Conservation (phyloP, 2,888 invertebrate species). For the Lithophane socia region DNA sequence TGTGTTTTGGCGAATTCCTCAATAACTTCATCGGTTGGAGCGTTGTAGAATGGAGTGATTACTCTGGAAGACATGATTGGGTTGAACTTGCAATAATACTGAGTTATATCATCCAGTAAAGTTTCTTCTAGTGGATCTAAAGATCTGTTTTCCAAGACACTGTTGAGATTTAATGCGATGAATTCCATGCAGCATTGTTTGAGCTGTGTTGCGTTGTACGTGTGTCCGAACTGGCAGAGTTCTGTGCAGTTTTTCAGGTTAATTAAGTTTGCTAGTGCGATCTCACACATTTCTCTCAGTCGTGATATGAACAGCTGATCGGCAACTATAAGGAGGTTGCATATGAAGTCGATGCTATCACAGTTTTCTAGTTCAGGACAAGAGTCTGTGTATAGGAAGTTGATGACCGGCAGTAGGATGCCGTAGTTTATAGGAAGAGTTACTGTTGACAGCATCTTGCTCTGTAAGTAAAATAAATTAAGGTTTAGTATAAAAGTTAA, state of each 20-base stretch:
- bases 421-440: conserved; percentile 91
- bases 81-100: conserved; percentile 92
- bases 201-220: conserved; percentile 94
- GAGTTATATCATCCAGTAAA: conserved; percentile 92
- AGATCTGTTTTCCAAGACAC: conserved; percentile 92
- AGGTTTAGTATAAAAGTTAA: neutral
- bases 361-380: conserved; percentile 90
- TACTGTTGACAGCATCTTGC: conserved; percentile 86
- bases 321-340: conserved; percentile 94
- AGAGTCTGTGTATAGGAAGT: conserved; percentile 94
- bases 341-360: conserved; percentile 93
- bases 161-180: conserved; percentile 93
- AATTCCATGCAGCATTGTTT: conserved; percentile 94
- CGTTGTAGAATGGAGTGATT: conserved; percentile 93
- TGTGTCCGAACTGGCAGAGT: conserved; percentile 93
- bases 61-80: conserved; percentile 91
- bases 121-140: conserved; percentile 92
- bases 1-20: conserved; percentile 80
- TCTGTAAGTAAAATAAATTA: conserved; percentile 82
- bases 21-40: conserved; percentile 91
- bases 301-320: conserved; percentile 94
- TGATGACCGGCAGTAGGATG: conserved; percentile 92
- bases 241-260: conserved; percentile 94
- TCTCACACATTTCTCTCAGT: conserved; percentile 93
- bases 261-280: conserved; percentile 91